A percentile compares a stretch with the other conserved stretches of the same genome.
Evolutionary conservation across 2,113 vertebrate species (phyloP).

Genomic region (Circaetus gallicus): DNA sequence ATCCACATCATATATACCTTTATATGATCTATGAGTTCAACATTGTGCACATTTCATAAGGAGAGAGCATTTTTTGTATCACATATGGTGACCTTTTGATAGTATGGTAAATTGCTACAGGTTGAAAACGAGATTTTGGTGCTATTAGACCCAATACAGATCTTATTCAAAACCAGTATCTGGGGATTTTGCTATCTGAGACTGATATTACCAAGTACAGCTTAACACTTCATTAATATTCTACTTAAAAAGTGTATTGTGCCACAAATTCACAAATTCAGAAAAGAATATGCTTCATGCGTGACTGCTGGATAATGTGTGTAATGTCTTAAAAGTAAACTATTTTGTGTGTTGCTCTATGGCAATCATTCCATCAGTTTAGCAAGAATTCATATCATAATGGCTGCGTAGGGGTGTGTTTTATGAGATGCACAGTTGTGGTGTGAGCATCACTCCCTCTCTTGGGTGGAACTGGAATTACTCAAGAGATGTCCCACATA

Average conservation of each 20-base stretch:
- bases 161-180: background rate
- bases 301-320: background rate
- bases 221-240: background rate
- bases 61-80: background rate
- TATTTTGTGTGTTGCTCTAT: background rate
- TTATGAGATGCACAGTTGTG: background rate
- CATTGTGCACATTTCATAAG: background rate
- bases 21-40: background rate
- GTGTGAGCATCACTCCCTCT: background rate
- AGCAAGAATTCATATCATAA: background rate
- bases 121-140: background rate
- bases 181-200: background rate
- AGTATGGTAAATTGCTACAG: background rate
- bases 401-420: background rate
- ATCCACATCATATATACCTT: background rate
- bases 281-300: background rate
- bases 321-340: background rate
- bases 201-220: background rate
- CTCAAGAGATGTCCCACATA: background rate
- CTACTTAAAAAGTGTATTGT: background rate
- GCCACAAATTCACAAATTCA: background rate
- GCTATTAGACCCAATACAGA: background rate
- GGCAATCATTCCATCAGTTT: background rate
- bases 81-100: background rate
- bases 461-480: background rate